These are phyloP conservation scores for Palythoa grandiflora DNA, from an alignment of 92 coral and sea anemone genomes.

Conservation along the genomic window DNA sequence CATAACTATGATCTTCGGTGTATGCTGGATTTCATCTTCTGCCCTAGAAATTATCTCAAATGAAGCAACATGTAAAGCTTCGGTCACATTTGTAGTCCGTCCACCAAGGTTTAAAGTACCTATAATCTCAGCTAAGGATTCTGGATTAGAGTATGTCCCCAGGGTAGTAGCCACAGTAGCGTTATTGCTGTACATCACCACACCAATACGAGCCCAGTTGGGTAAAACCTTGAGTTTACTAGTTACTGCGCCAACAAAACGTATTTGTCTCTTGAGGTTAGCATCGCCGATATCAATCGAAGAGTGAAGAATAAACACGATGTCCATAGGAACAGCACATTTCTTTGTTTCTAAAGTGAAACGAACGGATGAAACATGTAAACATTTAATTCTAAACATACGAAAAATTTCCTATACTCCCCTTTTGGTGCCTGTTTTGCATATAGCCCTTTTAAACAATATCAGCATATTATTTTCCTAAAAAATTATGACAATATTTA, in stretches of 20 bases:
- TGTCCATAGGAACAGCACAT: slow-evolving; percentile 21
- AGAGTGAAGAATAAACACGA: not conserved
- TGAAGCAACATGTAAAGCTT: not conserved
- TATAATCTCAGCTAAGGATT: not conserved
- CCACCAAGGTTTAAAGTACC: not conserved
- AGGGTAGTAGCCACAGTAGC: slow-evolving; percentile 4
- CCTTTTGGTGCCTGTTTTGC: too few species aligned
- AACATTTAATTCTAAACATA: too few species aligned
- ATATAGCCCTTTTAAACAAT: too few species aligned
- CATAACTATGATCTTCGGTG: not conserved
- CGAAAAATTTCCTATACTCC: too few species aligned
- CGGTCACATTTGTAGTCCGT: not conserved
- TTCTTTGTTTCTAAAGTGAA: not conserved
- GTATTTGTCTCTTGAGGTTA: slow-evolving; percentile 21
- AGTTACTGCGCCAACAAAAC: not conserved
- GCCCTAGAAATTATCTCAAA: not conserved
- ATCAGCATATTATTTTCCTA: too few species aligned
- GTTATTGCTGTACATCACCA: not conserved
- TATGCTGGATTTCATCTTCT: not conserved
- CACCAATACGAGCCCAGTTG: slow-evolving; percentile 6
- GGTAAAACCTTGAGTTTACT: slow-evolving; percentile 5
- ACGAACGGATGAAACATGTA: too few species aligned
- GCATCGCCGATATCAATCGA: not conserved
- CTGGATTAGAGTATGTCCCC: slow-evolving; percentile 8
- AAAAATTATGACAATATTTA: too few species aligned